These are phyloP conservation scores for Agrotis segetum DNA, from an alignment of 2,888 invertebrate species.

Conservation along the genomic window DNA sequence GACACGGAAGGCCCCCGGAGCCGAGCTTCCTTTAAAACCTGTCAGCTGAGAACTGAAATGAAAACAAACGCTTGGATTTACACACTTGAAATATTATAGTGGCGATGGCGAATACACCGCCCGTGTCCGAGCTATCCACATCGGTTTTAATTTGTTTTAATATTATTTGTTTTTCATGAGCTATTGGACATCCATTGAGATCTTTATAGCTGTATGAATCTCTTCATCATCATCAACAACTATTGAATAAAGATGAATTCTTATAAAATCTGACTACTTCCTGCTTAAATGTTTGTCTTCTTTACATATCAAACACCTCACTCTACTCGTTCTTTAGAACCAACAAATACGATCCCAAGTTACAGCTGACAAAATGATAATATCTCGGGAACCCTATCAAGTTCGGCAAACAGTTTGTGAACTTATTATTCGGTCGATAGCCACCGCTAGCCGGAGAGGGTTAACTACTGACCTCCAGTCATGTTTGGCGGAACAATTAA, in stretches of 20 bases:
- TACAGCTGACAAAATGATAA: constrained; percentile 48
- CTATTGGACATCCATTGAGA: background rate
- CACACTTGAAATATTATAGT: constrained; percentile 59
- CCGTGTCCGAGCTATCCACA: constrained; percentile 30
- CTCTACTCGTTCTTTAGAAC: background rate
- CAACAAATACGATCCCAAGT: constrained; percentile 10
- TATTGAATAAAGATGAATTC: background rate
- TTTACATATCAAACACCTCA: background rate
- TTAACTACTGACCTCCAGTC: constrained; percentile 61
- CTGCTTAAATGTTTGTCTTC: background rate
- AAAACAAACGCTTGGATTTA: constrained; percentile 75
- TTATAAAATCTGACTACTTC: background rate
- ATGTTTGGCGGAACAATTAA: constrained; percentile 59
- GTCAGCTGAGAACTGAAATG: constrained; percentile 77
- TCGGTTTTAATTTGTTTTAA: constrained; percentile 33
- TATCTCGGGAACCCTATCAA: constrained; percentile 51
- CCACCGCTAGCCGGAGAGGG: constrained; percentile 42
- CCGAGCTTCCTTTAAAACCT: constrained; percentile 79
- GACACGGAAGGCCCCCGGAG: constrained; percentile 78
- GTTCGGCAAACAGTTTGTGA: constrained; percentile 48
- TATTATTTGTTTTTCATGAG: constrained; percentile 17
- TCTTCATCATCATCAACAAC: background rate
- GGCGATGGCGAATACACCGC: constrained; percentile 25
- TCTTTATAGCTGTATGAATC: background rate
- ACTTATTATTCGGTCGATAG: constrained; percentile 62